phyloP scores from a whole-genome alignment of 2,888 invertebrate genomes.

The Drosophila yooni region DNA sequence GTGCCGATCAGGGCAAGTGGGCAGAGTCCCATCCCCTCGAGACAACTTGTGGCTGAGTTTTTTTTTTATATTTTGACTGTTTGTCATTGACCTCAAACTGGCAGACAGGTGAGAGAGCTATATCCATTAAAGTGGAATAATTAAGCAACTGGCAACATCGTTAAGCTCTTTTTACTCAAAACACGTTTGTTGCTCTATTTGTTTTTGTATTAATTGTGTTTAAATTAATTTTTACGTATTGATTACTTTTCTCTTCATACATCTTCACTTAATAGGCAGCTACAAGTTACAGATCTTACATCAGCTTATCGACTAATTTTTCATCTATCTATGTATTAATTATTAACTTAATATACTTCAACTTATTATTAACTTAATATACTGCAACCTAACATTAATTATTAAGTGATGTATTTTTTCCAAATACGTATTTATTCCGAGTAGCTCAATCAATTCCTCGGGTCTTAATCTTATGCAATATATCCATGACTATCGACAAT shows the following conservation, averaged over 20 bases:
- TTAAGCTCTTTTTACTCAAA: background rate
- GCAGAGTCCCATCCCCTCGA: constrained; percentile 1
- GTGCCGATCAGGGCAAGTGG: constrained; percentile 6
- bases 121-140: background rate
- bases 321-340: background rate
- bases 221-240: background rate
- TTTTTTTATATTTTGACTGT: background rate
- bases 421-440: background rate
- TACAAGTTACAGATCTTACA: background rate
- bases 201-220: background rate
- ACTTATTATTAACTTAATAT: background rate
- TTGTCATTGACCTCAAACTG: constrained; percentile 3
- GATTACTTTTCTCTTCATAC: background rate
- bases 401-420: background rate
- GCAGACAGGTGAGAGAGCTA: constrained; percentile 1
- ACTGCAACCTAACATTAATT: background rate
- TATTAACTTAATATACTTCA: too few species aligned
- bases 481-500: background rate
- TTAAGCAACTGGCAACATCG: background rate
- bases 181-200: background rate
- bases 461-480: background rate
- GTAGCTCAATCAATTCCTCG: background rate
- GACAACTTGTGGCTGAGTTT: constrained; percentile 16
- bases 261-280: background rate
- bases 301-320: background rate